phyloP scores from a whole-genome alignment of 2,888 invertebrate genomes.

The Drosophila testacea region DNA sequence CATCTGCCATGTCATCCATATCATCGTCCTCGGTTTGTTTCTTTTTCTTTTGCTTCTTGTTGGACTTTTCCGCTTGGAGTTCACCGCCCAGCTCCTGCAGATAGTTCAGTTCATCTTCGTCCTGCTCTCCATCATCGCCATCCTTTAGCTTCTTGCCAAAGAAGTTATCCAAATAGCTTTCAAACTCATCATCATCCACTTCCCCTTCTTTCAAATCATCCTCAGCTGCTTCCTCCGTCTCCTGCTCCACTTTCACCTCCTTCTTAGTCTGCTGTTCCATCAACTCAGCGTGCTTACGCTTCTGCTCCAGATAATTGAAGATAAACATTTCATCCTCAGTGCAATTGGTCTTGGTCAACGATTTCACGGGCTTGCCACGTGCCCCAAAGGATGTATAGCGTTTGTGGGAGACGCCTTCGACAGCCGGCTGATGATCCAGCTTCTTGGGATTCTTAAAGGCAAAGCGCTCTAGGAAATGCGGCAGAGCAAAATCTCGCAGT shows the following conservation, averaged over 20 bases:
- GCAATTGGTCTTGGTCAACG: slow-evolving; percentile 89
- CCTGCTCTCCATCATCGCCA: slow-evolving; percentile 87
- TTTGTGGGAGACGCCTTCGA: slow-evolving; percentile 85
- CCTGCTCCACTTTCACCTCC: slow-evolving; percentile 79
- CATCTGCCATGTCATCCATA: slow-evolving; percentile 83
- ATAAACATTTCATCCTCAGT: slow-evolving; percentile 93
- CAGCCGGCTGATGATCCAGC: slow-evolving; percentile 83
- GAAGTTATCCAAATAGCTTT: slow-evolving; percentile 86
- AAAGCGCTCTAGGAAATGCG: slow-evolving; percentile 97
- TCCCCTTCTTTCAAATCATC: slow-evolving; percentile 88
- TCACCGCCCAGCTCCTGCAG: slow-evolving; percentile 88
- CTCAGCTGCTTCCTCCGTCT: slow-evolving; percentile 85
- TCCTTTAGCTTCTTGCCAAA: slow-evolving; percentile 85
- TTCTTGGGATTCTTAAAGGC: slow-evolving; percentile 97
- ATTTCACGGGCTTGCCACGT: slow-evolving; percentile 90
- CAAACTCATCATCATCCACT: slow-evolving; percentile 88
- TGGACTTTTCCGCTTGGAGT: slow-evolving; percentile 67
- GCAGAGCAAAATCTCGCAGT: slow-evolving; percentile 94
- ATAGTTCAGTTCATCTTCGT: slow-evolving; percentile 88
- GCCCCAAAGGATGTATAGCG: slow-evolving; percentile 90
- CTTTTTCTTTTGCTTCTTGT: slow-evolving; percentile 74
- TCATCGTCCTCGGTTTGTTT: slow-evolving; percentile 82
- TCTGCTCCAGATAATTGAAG: slow-evolving; percentile 87
- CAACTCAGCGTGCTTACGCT: slow-evolving; percentile 83
- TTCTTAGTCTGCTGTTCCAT: slow-evolving; percentile 33